Evolutionary conservation across 2,888 invertebrate species (phyloP), one percentile per base, ranked within the genome.

Genomic region (Prenolepis imparis): DNA sequence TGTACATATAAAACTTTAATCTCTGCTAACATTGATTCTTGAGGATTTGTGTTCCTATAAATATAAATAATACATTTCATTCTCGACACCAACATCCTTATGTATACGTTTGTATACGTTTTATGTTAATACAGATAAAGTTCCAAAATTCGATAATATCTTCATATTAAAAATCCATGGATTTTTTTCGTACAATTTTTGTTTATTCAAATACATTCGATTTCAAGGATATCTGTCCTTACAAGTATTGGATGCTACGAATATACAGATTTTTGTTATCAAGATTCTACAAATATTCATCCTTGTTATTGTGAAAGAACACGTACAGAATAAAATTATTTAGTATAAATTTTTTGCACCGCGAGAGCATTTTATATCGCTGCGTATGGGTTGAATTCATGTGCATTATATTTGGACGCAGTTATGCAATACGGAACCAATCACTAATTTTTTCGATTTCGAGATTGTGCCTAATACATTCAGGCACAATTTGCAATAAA

Each of bases 371-470:
- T 82, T 86, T 82, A 74, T 78, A 57, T 59, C 84, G 77, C 75
- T 15, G 44, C 70, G 84, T 75, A 83, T 80, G 77, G 83, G 88
- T 89, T 84, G 85, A 78, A 85, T 87, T 90, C 89, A 91, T 92
- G n/a, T n/a, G 90, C 87, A 92, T 92, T 91, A 92, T n/a, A n/a
- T n/a, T n/a, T n/a, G n/a, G n/a, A n/a, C n/a, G n/a, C n/a, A n/a
- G n/a, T n/a, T n/a, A n/a, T n/a, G n/a, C n/a, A n/a, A n/a, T n/a
- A n/a, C n/a, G n/a, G n/a, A n/a, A n/a, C n/a, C n/a, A n/a, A n/a
- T n/a, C n/a, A n/a, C n/a, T n/a, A n/a, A n/a, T n/a, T n/a, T n/a
- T n/a, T n/a, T n/a, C n/a, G n/a, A n/a, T n/a, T n/a, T n/a, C n/a
- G n/a, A n/a, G n/a, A n/a, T n/a, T n/a, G n/a, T n/a, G n/a, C n/a